Base-by-base conservation (phyloP, 2,797 vertebrate genomes). In the Oreortyx pictus region DNA sequence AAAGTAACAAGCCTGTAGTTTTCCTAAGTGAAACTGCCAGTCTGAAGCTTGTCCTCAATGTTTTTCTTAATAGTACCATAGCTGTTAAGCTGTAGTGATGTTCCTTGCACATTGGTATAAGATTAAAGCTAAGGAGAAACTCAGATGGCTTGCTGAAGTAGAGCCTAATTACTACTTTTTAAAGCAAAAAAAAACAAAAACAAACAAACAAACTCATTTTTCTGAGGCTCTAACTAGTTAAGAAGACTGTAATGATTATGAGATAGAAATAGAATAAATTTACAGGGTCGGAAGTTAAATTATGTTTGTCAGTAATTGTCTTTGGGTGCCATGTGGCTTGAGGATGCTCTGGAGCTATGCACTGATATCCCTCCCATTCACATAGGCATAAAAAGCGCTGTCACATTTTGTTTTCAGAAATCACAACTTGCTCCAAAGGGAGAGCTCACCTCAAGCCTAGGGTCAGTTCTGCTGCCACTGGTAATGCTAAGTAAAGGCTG, bases 381-480 rank as follows among this genome's bases (percentile, higher is more conserved):
- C 96, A 73, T 46, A 95, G 14, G 54, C 52, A 17, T 92, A 54
- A 61, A 54, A 95, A 91, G 27, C 43, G 56, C 60, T 3, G 0
- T 75, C 85, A 35, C 43, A 46, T 52, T 96, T 96, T 3, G 39
- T 90, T 77, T 96, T 97, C 94, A 97, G 74, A 95, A 98, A 94
- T 43, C 95, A 54, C 0, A 82, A 97, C 25, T 95, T 8, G 86
- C 96, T 88, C 93, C 86, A 59, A 96, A 96, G 49, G 97, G 96
- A 97, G 96, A 97, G 90, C 88, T 88, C 72, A 97, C 90, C 92
- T 97, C 96, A 77, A 97, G 68, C 46, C 84, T 23, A 9, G 96
- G 96, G 97, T 98, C 97, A 52, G 94, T 97, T 41, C 95, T 96
- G 84, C 97, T 98, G 92, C 92, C 88, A 44, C 92, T 20, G 7